Evolutionary conservation across 2,888 invertebrate genomes (phyloP).

Genomic region (Lordiphosa andalusiaca): DNA sequence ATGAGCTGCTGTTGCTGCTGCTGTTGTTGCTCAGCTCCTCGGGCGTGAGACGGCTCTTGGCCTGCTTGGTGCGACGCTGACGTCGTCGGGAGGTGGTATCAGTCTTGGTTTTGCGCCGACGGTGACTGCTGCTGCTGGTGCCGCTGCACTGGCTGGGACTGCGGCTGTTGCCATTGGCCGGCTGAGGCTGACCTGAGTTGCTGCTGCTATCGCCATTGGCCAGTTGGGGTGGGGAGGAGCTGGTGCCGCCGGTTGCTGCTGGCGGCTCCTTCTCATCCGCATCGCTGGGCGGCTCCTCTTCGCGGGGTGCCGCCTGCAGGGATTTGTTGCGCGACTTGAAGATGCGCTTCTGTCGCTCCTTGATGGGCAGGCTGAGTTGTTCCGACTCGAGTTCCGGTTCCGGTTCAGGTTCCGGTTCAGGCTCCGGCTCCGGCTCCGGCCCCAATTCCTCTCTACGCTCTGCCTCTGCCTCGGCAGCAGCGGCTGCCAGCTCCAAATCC

Average conservation of each 20-base stretch:
- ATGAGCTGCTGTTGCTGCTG: constrained; percentile 5
- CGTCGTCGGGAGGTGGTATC: constrained; percentile 12
- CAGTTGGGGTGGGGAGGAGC: neutral
- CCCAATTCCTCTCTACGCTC: too few species aligned
- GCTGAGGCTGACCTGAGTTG: neutral
- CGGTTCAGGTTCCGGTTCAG: neutral
- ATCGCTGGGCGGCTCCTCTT: neutral
- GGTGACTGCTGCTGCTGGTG: constrained; percentile 1
- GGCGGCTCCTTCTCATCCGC: constrained; percentile 1
- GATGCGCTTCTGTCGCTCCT: constrained; percentile 79
- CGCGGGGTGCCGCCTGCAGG: constrained; percentile 2
- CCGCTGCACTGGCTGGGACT: neutral
- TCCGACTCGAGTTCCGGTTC: constrained; percentile 6
- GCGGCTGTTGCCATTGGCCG: too few species aligned
- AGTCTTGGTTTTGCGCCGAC: constrained; percentile 18
- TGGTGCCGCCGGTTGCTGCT: neutral
- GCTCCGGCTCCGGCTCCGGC: neutral
- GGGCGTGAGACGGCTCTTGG: neutral
- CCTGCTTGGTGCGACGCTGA: neutral
- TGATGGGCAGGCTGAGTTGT: constrained; percentile 71
- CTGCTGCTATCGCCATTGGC: neutral
- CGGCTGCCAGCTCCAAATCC: neutral
- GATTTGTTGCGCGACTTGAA: constrained; percentile 79
- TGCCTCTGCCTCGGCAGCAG: neutral
- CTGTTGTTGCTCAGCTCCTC: constrained; percentile 33